phyloP scores from a whole-genome alignment of 1,140 invertebrate species.

The Lepidurus apus region DNA sequence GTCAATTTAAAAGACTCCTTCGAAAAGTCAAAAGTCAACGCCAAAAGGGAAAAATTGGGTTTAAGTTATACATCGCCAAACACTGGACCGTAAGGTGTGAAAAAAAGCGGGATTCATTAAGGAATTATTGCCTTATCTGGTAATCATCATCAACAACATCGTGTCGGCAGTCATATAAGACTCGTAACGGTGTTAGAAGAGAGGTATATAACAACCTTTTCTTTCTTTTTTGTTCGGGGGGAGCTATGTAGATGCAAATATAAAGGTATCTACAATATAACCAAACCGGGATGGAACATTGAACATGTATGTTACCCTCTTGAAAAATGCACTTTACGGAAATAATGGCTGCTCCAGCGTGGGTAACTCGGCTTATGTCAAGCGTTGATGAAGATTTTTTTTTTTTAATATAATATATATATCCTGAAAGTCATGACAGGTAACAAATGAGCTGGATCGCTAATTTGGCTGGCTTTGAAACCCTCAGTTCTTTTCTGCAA shows the following conservation, averaged over 20 bases:
- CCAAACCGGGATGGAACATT: too few relatives aligned
- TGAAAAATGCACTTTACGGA: too few relatives aligned
- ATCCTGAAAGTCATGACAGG: background rate
- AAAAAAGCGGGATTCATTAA: constrained; percentile 1
- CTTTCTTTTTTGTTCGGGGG: background rate
- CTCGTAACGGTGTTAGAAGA: background rate
- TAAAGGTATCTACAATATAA: too few relatives aligned
- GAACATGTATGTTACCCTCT: too few relatives aligned
- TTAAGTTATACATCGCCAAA: background rate
- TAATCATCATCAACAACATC: background rate
- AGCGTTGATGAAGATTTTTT: too few relatives aligned
- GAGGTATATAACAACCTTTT: background rate
- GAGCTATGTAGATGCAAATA: too few relatives aligned
- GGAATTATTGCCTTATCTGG: background rate
- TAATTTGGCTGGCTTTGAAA: background rate
- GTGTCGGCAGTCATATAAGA: background rate
- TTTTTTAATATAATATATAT: too few relatives aligned
- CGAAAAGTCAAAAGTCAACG: too few relatives aligned
- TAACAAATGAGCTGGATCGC: background rate
- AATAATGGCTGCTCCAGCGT: too few relatives aligned
- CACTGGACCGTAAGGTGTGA: background rate
- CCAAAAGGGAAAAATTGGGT: too few relatives aligned
- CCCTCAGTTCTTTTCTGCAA: background rate
- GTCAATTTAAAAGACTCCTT: too few relatives aligned
- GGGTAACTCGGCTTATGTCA: too few relatives aligned